A percentile compares a stretch with the other conserved stretches of the same genome.
Evolutionary conservation across 2,797 vertebrate species (phyloP).

Genomic region (Australoheros facetus): DNA sequence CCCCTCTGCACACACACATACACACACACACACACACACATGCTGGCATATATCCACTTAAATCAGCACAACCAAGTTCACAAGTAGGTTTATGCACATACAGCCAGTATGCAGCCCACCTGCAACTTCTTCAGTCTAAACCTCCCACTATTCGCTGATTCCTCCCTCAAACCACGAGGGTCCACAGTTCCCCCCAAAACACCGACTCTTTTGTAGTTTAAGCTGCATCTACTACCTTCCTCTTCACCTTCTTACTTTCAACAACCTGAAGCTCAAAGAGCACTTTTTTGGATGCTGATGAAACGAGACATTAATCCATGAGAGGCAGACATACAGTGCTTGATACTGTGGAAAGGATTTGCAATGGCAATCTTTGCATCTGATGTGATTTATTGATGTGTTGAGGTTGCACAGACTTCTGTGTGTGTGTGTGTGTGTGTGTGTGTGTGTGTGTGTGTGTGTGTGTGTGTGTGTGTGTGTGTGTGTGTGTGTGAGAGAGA

Average conservation of each 20-base stretch:
- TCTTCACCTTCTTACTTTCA: conserved; percentile 19
- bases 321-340: conserved; percentile 1
- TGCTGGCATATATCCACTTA: conserved; percentile 27
- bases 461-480: background rate
- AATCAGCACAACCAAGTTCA: conserved; percentile 15
- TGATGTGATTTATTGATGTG: conserved; percentile 38
- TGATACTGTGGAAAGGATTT: conserved; percentile 36
- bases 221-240: conserved; percentile 15
- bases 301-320: conserved; percentile 22
- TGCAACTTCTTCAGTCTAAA: conserved; percentile 53
- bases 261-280: background rate
- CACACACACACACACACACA: conserved; percentile 7
- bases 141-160: conserved; percentile 26
- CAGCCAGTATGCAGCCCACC: conserved; percentile 36
- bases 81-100: conserved; percentile 1
- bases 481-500: background rate
- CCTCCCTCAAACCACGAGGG: conserved; percentile 20
- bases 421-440: conserved; percentile 3
- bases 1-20: conserved; percentile 16
- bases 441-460: background rate
- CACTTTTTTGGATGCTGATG: conserved; percentile 7
- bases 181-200: background rate
- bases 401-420: conserved; percentile 4
- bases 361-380: conserved; percentile 29
- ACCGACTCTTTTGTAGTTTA: conserved; percentile 28